Conservation (phyloP, 2,888 invertebrate genomes). For the Cenopis cana region DNA sequence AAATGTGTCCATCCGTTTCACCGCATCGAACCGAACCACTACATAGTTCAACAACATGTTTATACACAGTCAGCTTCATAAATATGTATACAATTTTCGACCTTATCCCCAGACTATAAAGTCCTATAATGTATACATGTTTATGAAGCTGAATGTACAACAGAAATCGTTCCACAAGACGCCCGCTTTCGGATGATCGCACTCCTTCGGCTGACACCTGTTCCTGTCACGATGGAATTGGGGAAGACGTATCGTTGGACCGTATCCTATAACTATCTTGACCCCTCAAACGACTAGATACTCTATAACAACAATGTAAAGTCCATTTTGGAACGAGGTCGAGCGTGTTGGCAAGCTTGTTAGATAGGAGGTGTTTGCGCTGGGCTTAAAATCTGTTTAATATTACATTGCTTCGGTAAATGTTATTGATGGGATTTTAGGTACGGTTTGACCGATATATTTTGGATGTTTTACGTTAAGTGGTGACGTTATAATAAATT, state of each 20-base stretch:
- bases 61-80: not conserved
- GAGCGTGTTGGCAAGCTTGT: conserved; percentile 23
- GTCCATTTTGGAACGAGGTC: not conserved
- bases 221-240: conserved; percentile 63
- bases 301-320: not conserved
- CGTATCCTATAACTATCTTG: conserved; percentile 30
- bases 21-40: conserved; percentile 11
- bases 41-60: not conserved
- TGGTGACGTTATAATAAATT: not conserved
- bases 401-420: conserved; percentile 33
- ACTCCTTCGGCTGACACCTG: conserved; percentile 64
- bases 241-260: conserved; percentile 57
- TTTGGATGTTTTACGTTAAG: not conserved
- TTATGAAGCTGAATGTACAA: not conserved
- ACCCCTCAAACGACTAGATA: conserved; percentile 5
- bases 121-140: not conserved
- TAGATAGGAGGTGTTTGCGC: conserved; percentile 34
- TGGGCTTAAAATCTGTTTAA: conserved; percentile 40
- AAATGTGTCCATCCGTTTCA: conserved; percentile 12
- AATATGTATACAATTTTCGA: too few species aligned
- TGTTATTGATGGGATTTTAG: conserved; percentile 24
- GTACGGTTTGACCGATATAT: conserved; percentile 6
- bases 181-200: conserved; percentile 41
- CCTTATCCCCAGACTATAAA: too few species aligned
- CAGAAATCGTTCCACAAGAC: conserved; percentile 27